phyloP scores from a whole-genome alignment of 2,113 vertebrate genomes.

The Amphiprion percula region DNA sequence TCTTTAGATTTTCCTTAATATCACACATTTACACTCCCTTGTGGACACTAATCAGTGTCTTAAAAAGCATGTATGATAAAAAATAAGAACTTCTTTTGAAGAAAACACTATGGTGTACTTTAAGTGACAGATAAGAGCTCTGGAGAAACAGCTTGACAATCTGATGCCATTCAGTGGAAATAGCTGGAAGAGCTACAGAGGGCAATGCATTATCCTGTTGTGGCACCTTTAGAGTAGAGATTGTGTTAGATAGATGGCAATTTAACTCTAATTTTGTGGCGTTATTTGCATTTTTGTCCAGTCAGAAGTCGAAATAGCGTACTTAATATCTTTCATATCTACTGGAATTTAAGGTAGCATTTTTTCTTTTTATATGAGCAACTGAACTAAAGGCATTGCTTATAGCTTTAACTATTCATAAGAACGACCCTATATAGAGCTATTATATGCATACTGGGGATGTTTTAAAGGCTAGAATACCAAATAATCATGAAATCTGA shows the following conservation, averaged over 20 bases:
- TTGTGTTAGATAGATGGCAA: not conserved
- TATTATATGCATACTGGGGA: too few species aligned
- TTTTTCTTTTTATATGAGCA: not conserved
- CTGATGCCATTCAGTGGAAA: not conserved
- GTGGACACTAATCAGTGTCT: not conserved
- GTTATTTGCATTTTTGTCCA: not conserved
- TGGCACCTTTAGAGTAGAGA: not conserved
- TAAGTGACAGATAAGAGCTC: conserved; percentile 31
- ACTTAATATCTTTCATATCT: too few species aligned
- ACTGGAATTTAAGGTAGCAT: not conserved
- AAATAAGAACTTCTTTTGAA: conserved; percentile 15
- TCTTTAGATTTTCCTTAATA: not conserved
- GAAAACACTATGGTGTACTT: conserved; percentile 40
- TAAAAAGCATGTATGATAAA: conserved; percentile 19
- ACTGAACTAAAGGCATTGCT: too few species aligned
- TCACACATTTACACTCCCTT: not conserved
- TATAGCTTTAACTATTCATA: too few species aligned
- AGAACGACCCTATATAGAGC: too few species aligned
- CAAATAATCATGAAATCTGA: not conserved
- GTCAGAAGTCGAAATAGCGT: not conserved
- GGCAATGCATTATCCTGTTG: not conserved
- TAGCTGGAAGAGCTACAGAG: too few species aligned
- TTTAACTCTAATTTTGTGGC: not conserved
- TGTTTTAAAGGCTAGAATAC: not conserved
- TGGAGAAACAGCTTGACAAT: not conserved